A percentile compares a stretch with the other conserved stretches of the same genome.
phyloP scores from a whole-genome alignment of 2,113 vertebrate species.

The Gallinago undulata region DNA sequence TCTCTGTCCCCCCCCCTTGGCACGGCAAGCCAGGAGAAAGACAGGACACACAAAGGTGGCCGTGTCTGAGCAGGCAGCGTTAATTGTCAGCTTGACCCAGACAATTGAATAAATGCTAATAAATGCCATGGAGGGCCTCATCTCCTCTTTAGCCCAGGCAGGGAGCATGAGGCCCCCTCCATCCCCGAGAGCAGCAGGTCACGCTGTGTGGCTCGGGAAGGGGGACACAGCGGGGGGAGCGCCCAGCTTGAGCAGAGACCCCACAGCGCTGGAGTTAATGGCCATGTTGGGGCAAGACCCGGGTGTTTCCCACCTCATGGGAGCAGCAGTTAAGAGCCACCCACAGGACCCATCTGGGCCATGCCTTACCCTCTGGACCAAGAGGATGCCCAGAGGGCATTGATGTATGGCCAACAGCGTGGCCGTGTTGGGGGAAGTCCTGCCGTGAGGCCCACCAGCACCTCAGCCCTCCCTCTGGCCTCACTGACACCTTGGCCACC shows the following conservation, averaged over 20 bases:
- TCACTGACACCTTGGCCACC: not conserved
- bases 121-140: not conserved
- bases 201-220: rapidly evolving
- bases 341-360: rapidly evolving
- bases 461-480: not conserved
- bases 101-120: constrained; percentile 22
- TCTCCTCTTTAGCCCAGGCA: not conserved
- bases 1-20: not conserved
- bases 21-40: not conserved
- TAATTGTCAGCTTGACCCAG: constrained; percentile 11
- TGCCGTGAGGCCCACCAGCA: not conserved
- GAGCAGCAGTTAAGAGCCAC: not conserved
- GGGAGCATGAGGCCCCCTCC: not conserved
- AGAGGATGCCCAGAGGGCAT: not conserved
- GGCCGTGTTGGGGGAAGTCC: not conserved
- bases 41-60: not conserved
- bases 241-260: not conserved
- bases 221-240: rapidly evolving
- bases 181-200: not conserved
- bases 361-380: not conserved
- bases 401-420: not conserved
- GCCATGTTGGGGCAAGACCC: not conserved
- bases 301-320: not conserved
- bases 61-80: not conserved
- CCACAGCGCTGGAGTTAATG: rapidly evolving